A percentile compares a stretch with the other conserved stretches of the same genome.
Evolutionary conservation across 2,888 invertebrate genomes (phyloP).

Genomic region (Athripsodes cinereus): DNA sequence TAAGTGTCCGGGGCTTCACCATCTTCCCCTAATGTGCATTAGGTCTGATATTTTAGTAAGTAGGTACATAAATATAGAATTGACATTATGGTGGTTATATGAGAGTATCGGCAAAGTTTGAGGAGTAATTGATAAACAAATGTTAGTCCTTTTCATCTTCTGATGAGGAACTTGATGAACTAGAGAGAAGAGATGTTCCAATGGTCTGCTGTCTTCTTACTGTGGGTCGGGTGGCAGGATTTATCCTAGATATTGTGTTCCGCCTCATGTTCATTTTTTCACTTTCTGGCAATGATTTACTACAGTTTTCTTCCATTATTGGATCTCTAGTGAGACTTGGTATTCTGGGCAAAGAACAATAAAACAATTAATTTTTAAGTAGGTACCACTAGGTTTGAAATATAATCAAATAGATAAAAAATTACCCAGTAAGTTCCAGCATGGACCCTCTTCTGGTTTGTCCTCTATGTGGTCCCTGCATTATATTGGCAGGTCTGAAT

Average conservation of each 20-base stretch:
- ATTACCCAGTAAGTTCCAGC: slow-evolving; percentile 70
- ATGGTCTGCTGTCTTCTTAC: slow-evolving; percentile 55
- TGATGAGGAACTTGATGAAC: slow-evolving; percentile 51
- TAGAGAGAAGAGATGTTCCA: slow-evolving; percentile 57
- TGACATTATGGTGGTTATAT: not conserved
- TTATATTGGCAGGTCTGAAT: slow-evolving; percentile 51
- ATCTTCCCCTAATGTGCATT: too few relatives aligned
- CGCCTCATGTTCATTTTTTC: slow-evolving; percentile 48
- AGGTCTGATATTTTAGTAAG: too few relatives aligned
- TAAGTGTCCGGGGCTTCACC: too few relatives aligned
- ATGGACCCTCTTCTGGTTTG: slow-evolving; percentile 73
- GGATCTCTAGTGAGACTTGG: slow-evolving; percentile 56
- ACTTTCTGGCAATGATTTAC: slow-evolving; percentile 57
- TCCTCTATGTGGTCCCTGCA: slow-evolving; percentile 56
- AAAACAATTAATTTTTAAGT: not conserved
- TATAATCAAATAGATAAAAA: too few relatives aligned
- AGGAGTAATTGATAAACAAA: slow-evolving; percentile 2
- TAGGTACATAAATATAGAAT: not conserved
- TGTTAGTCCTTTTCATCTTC: slow-evolving; percentile 20
- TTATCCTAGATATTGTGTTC: slow-evolving; percentile 49
- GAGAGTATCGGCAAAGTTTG: not conserved
- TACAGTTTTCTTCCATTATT: slow-evolving; percentile 66
- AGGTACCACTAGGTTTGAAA: too few relatives aligned
- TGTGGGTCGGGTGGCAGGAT: slow-evolving; percentile 49
- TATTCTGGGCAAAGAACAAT: not conserved